Conservation (phyloP, 1,140 invertebrate genomes). For the Telenomus remus region DNA sequence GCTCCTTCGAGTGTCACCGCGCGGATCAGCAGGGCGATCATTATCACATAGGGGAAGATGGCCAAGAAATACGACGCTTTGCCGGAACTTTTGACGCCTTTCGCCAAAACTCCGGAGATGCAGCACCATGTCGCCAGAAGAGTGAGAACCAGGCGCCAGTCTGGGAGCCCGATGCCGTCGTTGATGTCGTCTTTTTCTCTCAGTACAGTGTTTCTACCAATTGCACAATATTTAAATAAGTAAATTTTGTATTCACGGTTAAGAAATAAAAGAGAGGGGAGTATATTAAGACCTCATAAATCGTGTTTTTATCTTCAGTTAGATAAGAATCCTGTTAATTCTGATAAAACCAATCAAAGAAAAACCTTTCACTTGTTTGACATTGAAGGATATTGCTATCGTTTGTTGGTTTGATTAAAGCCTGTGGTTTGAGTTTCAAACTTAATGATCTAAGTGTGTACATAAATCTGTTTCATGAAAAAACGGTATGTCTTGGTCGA, state of each 20-base stretch:
- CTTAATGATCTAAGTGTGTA: no score
- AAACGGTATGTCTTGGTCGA: no score
- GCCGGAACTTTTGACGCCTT: conserved; percentile 78
- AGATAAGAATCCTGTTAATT: conserved; percentile 6
- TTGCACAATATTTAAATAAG: conserved; percentile 9
- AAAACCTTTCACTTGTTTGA: conserved; percentile 22
- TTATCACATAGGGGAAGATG: conserved; percentile 80
- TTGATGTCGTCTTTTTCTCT: conserved; percentile 78
- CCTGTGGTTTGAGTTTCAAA: no score
- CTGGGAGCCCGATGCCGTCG: conserved; percentile 80
- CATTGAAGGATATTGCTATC: conserved; percentile 23
- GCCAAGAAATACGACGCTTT: conserved; percentile 79
- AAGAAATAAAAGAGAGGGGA: neutral
- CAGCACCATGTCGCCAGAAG: conserved; percentile 79
- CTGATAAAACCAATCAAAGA: conserved; percentile 18
- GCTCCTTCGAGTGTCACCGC: conserved; percentile 74
- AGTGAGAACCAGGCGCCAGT: conserved; percentile 80
- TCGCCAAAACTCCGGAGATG: conserved; percentile 78
- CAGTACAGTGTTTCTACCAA: conserved; percentile 77
- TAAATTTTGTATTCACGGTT: neutral
- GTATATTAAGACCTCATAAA: neutral
- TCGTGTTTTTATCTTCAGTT: no score
- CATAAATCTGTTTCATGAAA: no score
- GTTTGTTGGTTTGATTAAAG: no score
- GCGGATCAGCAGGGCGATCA: conserved; percentile 78